Base-by-base conservation (phyloP, 2,113 vertebrate genomes). In the Aegithalos caudatus region DNA sequence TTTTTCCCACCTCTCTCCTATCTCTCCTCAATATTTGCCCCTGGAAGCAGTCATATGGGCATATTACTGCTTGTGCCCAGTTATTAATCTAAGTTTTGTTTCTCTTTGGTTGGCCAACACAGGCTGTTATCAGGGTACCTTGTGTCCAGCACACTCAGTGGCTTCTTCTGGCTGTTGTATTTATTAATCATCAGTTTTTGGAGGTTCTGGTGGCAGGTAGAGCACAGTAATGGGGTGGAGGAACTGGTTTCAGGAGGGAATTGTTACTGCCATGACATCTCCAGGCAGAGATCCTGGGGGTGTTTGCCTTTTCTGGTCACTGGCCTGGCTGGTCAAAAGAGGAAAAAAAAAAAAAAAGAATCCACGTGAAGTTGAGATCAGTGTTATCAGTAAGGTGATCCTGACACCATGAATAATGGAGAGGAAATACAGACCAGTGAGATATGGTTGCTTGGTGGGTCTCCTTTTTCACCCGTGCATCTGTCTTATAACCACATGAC, bases 331-430 rank as follows among this genome's bases (percentile, higher is more conserved):
- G 90, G 71, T 79, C 51, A 67, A 79, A 89, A 51, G 2, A 28
- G 92, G 40, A 91, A 73, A 25, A 66, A 35, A 92, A 64, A 92
- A 73, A 21, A 66, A 28, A 27, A 53, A 57, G 40, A 47, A 85
- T 84, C 90, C 92, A 86, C 71, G 96, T 98, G 81, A 98, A 98
- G 97, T 94, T 96, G 98, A 98, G 98, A 97, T 81, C 83, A 91
- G 95, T 96, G 96, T 97, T 92, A 97, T 97, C 95, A 77, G 99
- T 99, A 99, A 99, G 97, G 96, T 91, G 99, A 99, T 99, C 98
- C 98, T 94, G 92, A 97, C 96, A 97, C 97, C 96, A 99, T 99
- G 97, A 99, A 99, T 99, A 99, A 99, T 99, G 98, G 92, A 99
- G 97, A 98, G 97, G 80, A 95, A 94, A 97, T 67, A 10, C 91